Percentiles rank a stretch among this genome's conserved stretches.
phyloP scores from a whole-genome alignment of 1,140 invertebrate species.

The Stenopsyche tienmushanensis region DNA sequence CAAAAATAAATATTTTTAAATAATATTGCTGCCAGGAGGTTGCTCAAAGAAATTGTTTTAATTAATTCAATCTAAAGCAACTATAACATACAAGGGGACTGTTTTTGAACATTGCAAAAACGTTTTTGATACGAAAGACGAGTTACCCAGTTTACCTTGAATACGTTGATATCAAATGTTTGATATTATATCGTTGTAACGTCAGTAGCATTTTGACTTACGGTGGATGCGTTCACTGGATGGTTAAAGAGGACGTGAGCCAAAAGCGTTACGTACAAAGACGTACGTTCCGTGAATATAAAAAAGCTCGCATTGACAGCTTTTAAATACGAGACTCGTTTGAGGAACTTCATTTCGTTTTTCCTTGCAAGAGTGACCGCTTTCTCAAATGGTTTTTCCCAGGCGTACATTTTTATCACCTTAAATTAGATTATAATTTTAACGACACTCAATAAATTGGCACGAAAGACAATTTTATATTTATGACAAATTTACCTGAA shows the following conservation, averaged over 20 bases:
- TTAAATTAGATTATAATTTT: constrained; percentile 48
- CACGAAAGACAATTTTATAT: constrained; percentile 37
- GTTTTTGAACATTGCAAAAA: too few species aligned
- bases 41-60: too few species aligned
- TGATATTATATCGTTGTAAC: too few species aligned
- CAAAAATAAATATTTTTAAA: too few species aligned
- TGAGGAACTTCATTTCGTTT: constrained; percentile 62
- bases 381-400: constrained; percentile 70
- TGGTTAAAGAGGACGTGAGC: constrained; percentile 61
- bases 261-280: constrained; percentile 65
- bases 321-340: constrained; percentile 60
- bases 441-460: not conserved
- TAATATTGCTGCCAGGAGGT: too few species aligned
- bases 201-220: constrained; percentile 43
- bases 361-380: constrained; percentile 57
- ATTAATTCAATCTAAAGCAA: too few species aligned
- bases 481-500: constrained; percentile 56
- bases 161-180: too few species aligned
- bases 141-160: too few species aligned
- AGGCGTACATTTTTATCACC: constrained; percentile 78
- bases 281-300: constrained; percentile 63
- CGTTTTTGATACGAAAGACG: not conserved
- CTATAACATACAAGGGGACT: too few species aligned
- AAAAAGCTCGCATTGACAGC: constrained; percentile 63
- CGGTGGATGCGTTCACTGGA: constrained; percentile 65